Percentiles rank a stretch among this genome's conserved stretches.
phyloP scores from a whole-genome alignment of 1,140 invertebrate species.

The Holotrichia oblita region DNA sequence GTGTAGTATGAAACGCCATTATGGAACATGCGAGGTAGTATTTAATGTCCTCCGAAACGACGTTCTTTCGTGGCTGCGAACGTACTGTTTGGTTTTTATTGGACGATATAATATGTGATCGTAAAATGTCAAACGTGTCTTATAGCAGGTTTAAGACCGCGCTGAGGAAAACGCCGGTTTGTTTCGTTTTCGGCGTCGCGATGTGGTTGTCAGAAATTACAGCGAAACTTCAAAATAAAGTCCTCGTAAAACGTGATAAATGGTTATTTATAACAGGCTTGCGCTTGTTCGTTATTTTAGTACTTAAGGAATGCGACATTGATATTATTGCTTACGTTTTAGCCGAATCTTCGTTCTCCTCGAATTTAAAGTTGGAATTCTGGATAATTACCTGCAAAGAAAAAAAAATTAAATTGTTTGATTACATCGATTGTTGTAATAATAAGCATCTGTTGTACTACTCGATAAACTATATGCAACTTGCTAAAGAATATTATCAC shows the following conservation, averaged over 20 bases:
- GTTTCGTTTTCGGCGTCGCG: not conserved
- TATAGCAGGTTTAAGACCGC: slow-evolving; percentile 4
- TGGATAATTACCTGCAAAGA: too few relatives aligned
- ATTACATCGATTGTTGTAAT: too few relatives aligned
- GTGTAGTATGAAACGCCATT: not conserved
- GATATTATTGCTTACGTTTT: too few relatives aligned
- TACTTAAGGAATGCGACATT: too few relatives aligned
- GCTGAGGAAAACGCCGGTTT: not conserved
- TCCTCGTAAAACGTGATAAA: not conserved
- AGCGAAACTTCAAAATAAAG: slow-evolving; percentile 5
- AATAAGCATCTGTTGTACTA: too few relatives aligned
- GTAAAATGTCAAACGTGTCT: slow-evolving; percentile 35
- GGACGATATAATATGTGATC: slow-evolving; percentile 25
- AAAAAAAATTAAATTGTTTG: too few relatives aligned
- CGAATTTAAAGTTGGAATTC: too few relatives aligned
- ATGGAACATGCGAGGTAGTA: slow-evolving; percentile 11
- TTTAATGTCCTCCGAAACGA: slow-evolving; percentile 17
- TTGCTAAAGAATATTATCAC: too few relatives aligned
- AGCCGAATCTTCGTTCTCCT: too few relatives aligned
- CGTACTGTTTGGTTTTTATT: slow-evolving; percentile 32
- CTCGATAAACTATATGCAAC: too few relatives aligned
- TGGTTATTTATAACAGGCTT: not conserved
- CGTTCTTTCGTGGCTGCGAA: slow-evolving; percentile 25
- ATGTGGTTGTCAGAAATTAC: slow-evolving; percentile 13
- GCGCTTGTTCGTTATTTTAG: too few relatives aligned